Evolutionary conservation across 2,797 vertebrate genomes (phyloP), one percentile per base, ranked within the genome.

Genomic region (Spinus olivaceus): DNA sequence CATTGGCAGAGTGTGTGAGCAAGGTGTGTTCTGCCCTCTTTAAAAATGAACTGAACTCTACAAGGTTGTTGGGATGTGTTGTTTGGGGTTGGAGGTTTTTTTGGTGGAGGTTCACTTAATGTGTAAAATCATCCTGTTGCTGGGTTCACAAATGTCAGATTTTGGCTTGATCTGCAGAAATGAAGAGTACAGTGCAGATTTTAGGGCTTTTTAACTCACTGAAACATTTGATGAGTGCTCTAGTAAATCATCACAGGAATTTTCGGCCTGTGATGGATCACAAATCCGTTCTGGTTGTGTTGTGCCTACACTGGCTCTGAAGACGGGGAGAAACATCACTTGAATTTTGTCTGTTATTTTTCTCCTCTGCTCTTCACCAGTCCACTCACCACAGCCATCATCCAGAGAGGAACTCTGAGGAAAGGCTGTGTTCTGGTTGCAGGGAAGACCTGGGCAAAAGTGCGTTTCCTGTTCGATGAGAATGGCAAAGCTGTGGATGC

Each of bases 381-480:
- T 47, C 98, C 98, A 9, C 97, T 99, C 22, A 99, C 99, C 12
- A 99, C 99, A 8, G 98, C 98, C 81, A 98, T 99, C 86, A 96
- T 99, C 94, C 99, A 99, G 94, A 98, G 98, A 91, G 99, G 99
- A 94, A 98, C 98, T 23, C 94, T 99, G 92, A 98, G 93, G 95
- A 98, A 98, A 54, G 99, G 99, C 64, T 98, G 98, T 9, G 73
- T 98, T 78, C 97, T 99, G 96, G 99, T 99, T 88, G 99, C 99
- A 18, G 99, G 99, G 33, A 98, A 95, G 95, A 97, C 97, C 16
- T 99, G 99, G 99, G 99, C 98, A 41, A 99, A 99, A 97, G 99
- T 99, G 14, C 99, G 99, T 42, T 97, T 98, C 95, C 97, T 99
- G 97, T 99, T 98, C n/a, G 99, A 99, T 84, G 99, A 99, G 96